Percentiles rank a stretch among this genome's conserved stretches.
phyloP scores from a whole-genome alignment of 2,113 vertebrate genomes.

The Sciurus niger region DNA sequence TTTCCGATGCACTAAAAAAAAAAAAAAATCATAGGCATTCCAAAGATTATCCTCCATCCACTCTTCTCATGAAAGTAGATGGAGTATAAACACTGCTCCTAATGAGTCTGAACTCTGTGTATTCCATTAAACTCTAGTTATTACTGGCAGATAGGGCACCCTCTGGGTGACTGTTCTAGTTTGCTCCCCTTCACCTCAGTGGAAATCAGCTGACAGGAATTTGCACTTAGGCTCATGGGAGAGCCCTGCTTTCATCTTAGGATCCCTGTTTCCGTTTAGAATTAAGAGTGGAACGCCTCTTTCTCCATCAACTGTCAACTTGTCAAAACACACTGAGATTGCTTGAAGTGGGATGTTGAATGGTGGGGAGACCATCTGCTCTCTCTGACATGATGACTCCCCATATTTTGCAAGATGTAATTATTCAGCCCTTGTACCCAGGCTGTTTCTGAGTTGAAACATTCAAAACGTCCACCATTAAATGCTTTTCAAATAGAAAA shows the following conservation, averaged over 20 bases:
- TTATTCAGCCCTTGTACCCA: conserved; percentile 85
- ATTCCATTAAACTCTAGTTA: conserved; percentile 83
- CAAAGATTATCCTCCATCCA: neutral
- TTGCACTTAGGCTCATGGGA: conserved; percentile 73
- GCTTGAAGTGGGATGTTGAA: conserved; percentile 79
- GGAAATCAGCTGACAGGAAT: conserved; percentile 75
- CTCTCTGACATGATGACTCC: conserved; percentile 82
- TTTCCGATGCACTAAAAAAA: neutral
- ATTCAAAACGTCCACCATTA: conserved; percentile 86
- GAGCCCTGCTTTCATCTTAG: conserved; percentile 70
- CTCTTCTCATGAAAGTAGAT: conserved; percentile 17
- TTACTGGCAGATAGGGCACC: conserved; percentile 71
- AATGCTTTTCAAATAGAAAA: conserved; percentile 87
- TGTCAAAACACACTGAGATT: conserved; percentile 79
- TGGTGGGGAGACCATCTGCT: conserved; percentile 83
- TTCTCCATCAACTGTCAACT: conserved; percentile 84
- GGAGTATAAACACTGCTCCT: neutral
- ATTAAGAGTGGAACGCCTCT: conserved; percentile 80
- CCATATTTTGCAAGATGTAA: conserved; percentile 85
- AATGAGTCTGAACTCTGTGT: conserved; percentile 67
- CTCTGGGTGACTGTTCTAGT: conserved; percentile 59
- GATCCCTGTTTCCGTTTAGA: conserved; percentile 81
- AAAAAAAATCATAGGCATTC: neutral
- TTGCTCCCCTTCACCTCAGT: conserved; percentile 56
- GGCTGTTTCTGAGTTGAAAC: conserved; percentile 81